Base-by-base conservation (phyloP, 2,888 invertebrate genomes). In the Listrodromus nycthemerus region DNA sequence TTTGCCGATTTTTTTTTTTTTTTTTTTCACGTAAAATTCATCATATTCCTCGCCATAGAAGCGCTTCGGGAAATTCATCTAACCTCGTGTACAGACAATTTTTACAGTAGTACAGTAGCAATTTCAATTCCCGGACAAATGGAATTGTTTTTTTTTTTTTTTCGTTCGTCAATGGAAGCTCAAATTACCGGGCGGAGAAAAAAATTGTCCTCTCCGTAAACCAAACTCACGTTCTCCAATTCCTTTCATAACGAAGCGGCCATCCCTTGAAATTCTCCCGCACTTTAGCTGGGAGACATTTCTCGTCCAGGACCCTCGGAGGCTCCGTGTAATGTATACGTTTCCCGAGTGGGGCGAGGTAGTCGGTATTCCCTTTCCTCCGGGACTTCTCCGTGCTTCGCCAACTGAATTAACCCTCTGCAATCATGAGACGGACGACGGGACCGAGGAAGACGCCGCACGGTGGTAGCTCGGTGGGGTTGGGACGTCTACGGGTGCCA, bases 361-460 rank as follows among this genome's bases (percentile, higher is more conserved):
- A 69, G 61, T 63, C 74, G 27, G 52, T 69, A 67, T 69, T 77
- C 52, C 33, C 80, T 19, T 71, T 67, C 37, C 79, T 61, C 67
- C 79, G 79, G 61, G 61, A 27, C 61, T 61, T 76, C 80, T 30
- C 73, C 74, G 83, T 76, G 82, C 85, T 82, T 88, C 87, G 82
- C 86, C 52, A 84, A 88, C 78, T 86, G 88, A 89, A 90, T 91
- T 89, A 89, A 89, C 89, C 88, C 80, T 69, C 85, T 85, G 85
- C 86, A 86, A 88, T 89, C 88, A 85, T 86, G 86, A 88, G 87
- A 86, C 87, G 85, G 87, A 84, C 86, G 78, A 80, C 80, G 86
- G 87, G 86, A 85, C 63, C 37, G 65, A 61, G 55, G 58, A 48
- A 67, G 58, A 67, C 67, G 61, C 50, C 66, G 67, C n/a, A 21